Conservation (phyloP, 2,888 invertebrate species). For the Chrysopilus asiliformis region DNA sequence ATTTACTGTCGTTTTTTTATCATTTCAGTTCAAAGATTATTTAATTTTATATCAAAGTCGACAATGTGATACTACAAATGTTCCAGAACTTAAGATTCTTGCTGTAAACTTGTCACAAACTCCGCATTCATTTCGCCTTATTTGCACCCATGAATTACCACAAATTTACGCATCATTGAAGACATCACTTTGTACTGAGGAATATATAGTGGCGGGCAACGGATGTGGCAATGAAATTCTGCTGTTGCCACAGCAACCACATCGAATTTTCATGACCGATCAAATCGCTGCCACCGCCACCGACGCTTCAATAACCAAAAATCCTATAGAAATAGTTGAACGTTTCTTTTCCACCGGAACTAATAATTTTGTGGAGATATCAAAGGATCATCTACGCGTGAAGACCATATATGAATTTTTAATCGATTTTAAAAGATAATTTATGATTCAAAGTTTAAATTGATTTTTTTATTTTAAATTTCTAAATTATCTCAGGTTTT, state of each 20-base stretch:
- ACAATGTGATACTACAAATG: constrained; percentile 4
- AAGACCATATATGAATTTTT: constrained; percentile 18
- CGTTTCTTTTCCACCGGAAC: constrained; percentile 27
- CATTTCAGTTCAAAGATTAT: constrained; percentile 11
- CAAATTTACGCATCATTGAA: constrained; percentile 21
- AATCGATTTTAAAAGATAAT: too few species aligned
- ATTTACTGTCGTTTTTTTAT: constrained; percentile 2
- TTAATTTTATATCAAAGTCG: constrained; percentile 12
- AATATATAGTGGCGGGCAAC: constrained; percentile 26
- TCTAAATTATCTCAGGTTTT: too few species aligned
- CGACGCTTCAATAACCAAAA: constrained; percentile 14
- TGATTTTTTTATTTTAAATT: too few species aligned
- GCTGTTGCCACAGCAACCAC: constrained; percentile 4
- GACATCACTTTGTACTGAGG: constrained; percentile 24
- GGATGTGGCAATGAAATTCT: constrained; percentile 23
- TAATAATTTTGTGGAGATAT: constrained; percentile 26
- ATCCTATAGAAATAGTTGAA: too few species aligned
- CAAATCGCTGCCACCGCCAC: constrained; percentile 16
- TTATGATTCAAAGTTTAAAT: too few species aligned
- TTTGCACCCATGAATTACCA: constrained; percentile 22
- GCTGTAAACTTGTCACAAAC: constrained; percentile 28
- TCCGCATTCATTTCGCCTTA: constrained; percentile 26
- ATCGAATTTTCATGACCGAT: constrained; percentile 1
- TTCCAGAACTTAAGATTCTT: constrained; percentile 24
- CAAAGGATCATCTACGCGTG: constrained; percentile 21